These are phyloP conservation scores for Drosophila imparisetae DNA, from an alignment of 2,888 invertebrate species.

Conservation along the genomic window DNA sequence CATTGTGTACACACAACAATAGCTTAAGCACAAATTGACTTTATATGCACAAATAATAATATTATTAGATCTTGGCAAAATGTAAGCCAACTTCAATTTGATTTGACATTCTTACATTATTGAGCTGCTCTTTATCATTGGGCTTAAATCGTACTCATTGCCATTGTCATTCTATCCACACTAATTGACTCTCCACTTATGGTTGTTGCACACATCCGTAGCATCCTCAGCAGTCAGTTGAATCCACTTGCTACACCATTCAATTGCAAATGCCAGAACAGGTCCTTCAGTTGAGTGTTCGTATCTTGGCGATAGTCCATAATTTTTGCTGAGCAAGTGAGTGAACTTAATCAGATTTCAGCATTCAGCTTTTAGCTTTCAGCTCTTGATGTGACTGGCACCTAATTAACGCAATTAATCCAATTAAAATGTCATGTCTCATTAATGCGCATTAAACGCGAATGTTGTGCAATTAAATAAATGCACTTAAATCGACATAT, in stretches of 20 bases:
- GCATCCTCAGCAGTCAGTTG: constrained; percentile 8
- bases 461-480: constrained; percentile 77
- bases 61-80: not conserved
- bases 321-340: constrained; percentile 40
- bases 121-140: not conserved
- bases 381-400: constrained; percentile 41
- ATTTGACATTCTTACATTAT: not conserved
- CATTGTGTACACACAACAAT: not conserved
- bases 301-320: constrained; percentile 22
- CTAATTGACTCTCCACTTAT: constrained; percentile 11
- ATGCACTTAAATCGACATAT: constrained; percentile 70
- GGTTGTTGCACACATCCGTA: not conserved
- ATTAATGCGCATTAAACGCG: constrained; percentile 72
- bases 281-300: constrained; percentile 6
- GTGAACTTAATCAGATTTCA: constrained; percentile 53
- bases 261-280: constrained; percentile 8
- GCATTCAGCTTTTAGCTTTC: constrained; percentile 26
- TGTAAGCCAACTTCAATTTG: not conserved
- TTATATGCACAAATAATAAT: not conserved
- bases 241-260: not conserved
- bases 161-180: constrained; percentile 8
- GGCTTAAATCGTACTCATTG: not conserved
- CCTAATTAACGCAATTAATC: constrained; percentile 77
- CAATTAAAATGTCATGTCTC: constrained; percentile 79
- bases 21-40: not conserved